Percentiles rank a stretch among this genome's conserved stretches.
Conservation (phyloP, 1,140 invertebrate genomes). For the Cecropterus lyciades region DNA sequence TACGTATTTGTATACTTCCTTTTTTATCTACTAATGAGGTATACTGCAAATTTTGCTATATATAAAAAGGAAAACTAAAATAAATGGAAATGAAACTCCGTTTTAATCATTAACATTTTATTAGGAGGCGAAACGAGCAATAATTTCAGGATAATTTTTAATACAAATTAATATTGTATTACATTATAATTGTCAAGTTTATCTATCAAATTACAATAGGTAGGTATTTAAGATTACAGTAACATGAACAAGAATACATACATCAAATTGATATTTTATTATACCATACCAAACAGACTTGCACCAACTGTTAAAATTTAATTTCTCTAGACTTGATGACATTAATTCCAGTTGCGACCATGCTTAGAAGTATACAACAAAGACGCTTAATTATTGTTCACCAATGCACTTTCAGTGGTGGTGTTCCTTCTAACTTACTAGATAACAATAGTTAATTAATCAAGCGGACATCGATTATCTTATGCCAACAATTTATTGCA, state of each 20-base stretch:
- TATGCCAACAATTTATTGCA: background rate
- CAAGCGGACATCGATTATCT: background rate
- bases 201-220: constrained; percentile 78
- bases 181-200: constrained; percentile 78
- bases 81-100: too few species aligned
- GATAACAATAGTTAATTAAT: background rate
- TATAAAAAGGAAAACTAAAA: too few species aligned
- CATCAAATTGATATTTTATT: constrained; percentile 51
- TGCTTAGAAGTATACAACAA: constrained; percentile 6
- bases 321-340: constrained; percentile 42
- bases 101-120: constrained; percentile 81
- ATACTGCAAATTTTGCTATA: too few species aligned
- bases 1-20: too few species aligned
- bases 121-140: constrained; percentile 83
- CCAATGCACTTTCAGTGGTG: background rate
- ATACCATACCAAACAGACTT: constrained; percentile 64
- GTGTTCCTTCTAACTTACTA: background rate
- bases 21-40: too few species aligned
- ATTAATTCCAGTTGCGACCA: constrained; percentile 11
- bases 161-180: constrained; percentile 81
- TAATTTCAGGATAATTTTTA: constrained; percentile 80
- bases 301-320: constrained; percentile 54
- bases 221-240: constrained; percentile 76
- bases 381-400: constrained; percentile 4
- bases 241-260: constrained; percentile 81